Evolutionary conservation across 2,888 invertebrate species (phyloP), one percentile per base, ranked within the genome.

Genomic region (Carterocephalus palaemon): DNA sequence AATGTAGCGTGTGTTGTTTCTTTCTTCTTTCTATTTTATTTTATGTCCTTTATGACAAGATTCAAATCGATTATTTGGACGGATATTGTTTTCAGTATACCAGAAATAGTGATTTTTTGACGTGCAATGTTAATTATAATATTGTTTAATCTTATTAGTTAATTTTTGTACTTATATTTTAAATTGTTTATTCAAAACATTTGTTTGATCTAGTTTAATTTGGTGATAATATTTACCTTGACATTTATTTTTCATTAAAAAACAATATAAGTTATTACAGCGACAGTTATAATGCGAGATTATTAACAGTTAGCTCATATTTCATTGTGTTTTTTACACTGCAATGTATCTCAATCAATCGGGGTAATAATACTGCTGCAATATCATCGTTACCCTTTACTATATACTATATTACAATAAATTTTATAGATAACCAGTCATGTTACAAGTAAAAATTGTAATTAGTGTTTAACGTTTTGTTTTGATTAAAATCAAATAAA

Each of bases 401-500:
- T 15, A 8, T 28, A 34, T 22, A 20, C 19, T 42, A 34, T 34
- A 34, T 33, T 42, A 13, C 41, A 26, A 34, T 42, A 32, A 33
- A 42, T 34, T 28, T 34, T 10, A 33, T 42, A 42, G 49, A 36
- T 53, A 48, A 48, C 37, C 47, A 48, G 49, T 46, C 15, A 49
- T 42, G 31, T 46, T 46, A 50, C 38, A 45, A 47, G 36, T 38
- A 38, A 38, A 48, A 47, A 58, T 53, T 53, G 47, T 57, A 58
- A 54, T 52, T 60, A 61, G 54, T 51, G 19, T 47, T 52, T 52
- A 60, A 60, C 48, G 60, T 65, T 60, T 64, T 64, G 57, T 69
- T 69, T 69, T 62, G 70, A 67, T 63, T 62, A 62, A 62, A 66
- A 67, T 67, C 55, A 61, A 74, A 70, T 73, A 72, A 76, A 70